Evolutionary conservation across 2,888 invertebrate genomes (phyloP), one percentile per base, ranked within the genome.

Genomic region (Gasteruption jaculator): DNA sequence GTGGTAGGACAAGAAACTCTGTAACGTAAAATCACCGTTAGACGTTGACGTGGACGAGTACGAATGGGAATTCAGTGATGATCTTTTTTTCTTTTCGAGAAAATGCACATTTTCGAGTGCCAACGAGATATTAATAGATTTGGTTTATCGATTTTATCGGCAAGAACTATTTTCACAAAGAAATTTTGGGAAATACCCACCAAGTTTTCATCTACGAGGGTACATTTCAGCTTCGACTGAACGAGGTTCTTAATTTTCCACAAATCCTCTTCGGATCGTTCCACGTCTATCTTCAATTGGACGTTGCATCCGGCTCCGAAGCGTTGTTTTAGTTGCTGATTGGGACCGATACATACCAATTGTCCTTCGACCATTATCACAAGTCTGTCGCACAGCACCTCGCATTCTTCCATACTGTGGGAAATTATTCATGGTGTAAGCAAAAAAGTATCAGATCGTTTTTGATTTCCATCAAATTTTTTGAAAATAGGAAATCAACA

Each of bases 371-470:
- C 79, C 86, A 91, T 82, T 44, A 91, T 87, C 2, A 82, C 86
- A 49, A 91, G 71, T 43, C 88, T 78, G 36, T 80, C 77, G 65
- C 90, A 90, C 15, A 90, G 75, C 21, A 83, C 82, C 63, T 90
- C 90, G 73, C 88, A 90, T 73, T 91, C 90, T 65, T 90, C 89
- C 89, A 91, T 89, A 59, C 88, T 88, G 60, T n/a, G n/a, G n/a
- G n/a, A n/a, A n/a, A n/a, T n/a, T n/a, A n/a, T n/a, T n/a, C n/a
- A n/a, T n/a, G n/a, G n/a, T n/a, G n/a, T n/a, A n/a, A n/a, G n/a
- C n/a, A n/a, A n/a, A n/a, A n/a, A n/a, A n/a, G n/a, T n/a, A n/a
- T n/a, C n/a, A n/a, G n/a, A n/a, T n/a, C n/a, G n/a, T n/a, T n/a
- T n/a, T n/a, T n/a, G n/a, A n/a, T n/a, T n/a, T n/a, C n/a, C n/a